Conservation (phyloP, 2,113 vertebrate genomes). For the Serilophus lunatus region DNA sequence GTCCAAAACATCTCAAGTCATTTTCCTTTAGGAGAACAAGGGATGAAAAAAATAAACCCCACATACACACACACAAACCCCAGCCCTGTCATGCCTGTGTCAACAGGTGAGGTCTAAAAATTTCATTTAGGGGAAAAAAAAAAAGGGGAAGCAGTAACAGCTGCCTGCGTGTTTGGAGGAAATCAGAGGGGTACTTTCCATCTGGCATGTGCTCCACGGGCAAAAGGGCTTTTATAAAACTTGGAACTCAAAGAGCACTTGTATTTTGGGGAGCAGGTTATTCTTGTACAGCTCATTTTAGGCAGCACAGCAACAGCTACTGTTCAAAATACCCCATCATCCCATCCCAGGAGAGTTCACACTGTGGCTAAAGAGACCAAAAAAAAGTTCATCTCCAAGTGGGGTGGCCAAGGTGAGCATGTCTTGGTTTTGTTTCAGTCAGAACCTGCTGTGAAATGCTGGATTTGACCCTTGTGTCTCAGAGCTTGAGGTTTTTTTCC, state of each 20-base stretch:
- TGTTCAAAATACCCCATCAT: neutral
- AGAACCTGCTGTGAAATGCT: neutral
- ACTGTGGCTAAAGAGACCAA: neutral
- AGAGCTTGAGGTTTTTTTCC: neutral
- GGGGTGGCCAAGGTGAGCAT: neutral
- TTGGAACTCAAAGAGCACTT: slow-evolving; percentile 48
- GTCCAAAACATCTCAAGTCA: slow-evolving; percentile 38
- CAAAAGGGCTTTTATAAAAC: slow-evolving; percentile 35
- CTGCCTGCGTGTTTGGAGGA: slow-evolving; percentile 66
- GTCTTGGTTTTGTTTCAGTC: neutral
- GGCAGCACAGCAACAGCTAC: slow-evolving; percentile 28
- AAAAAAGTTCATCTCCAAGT: neutral
- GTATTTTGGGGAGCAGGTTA: slow-evolving; percentile 67
- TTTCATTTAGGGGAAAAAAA: slow-evolving; percentile 61
- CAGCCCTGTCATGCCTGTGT: neutral
- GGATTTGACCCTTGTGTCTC: neutral
- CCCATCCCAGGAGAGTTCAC: neutral
- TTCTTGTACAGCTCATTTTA: slow-evolving; percentile 25
- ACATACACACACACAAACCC: neutral
- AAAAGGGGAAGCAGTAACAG: slow-evolving; percentile 65
- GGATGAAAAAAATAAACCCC: neutral
- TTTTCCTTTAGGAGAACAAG: slow-evolving; percentile 49
- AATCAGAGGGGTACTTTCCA: slow-evolving; percentile 63
- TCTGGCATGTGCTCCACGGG: slow-evolving; percentile 57
- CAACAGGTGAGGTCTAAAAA: slow-evolving; percentile 80